phyloP scores from a whole-genome alignment of 1,140 invertebrate species.

The Drosophila nasuta region DNA sequence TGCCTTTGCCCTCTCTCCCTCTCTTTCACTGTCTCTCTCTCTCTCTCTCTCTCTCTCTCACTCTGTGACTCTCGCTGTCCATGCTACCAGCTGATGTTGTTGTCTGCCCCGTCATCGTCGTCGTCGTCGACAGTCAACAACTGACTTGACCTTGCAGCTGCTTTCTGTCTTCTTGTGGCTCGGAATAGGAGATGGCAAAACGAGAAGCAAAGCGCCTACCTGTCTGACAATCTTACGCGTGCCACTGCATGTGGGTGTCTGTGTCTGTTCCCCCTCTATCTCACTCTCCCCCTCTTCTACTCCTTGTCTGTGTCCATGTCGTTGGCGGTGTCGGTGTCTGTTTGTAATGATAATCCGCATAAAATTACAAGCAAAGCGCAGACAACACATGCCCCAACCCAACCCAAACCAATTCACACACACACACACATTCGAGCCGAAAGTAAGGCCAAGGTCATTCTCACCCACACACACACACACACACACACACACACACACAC shows the following conservation, averaged over 20 bases:
- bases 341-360: slow-evolving; percentile 79
- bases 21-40: not conserved
- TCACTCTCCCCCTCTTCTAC: not conserved
- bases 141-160: slow-evolving; percentile 67
- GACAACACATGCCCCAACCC: slow-evolving; percentile 50
- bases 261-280: not conserved
- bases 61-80: not conserved
- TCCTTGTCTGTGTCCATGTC: slow-evolving; percentile 23
- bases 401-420: slow-evolving; percentile 8
- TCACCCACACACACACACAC: slow-evolving; percentile 34
- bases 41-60: too few species aligned
- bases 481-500: slow-evolving; percentile 29
- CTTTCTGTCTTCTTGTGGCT: slow-evolving; percentile 25
- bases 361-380: slow-evolving; percentile 76
- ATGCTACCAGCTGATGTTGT: not conserved
- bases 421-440: slow-evolving; percentile 38
- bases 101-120: not conserved
- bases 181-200: slow-evolving; percentile 17
- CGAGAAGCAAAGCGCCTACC: slow-evolving; percentile 37
- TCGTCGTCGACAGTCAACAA: not conserved
- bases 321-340: slow-evolving; percentile 30
- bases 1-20: not conserved
- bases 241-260: slow-evolving; percentile 25
- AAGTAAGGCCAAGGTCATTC: slow-evolving; percentile 82
- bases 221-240: slow-evolving; percentile 53